Base-by-base conservation (phyloP, 2,888 invertebrate genomes). In the Danaus chrysippus region DNA sequence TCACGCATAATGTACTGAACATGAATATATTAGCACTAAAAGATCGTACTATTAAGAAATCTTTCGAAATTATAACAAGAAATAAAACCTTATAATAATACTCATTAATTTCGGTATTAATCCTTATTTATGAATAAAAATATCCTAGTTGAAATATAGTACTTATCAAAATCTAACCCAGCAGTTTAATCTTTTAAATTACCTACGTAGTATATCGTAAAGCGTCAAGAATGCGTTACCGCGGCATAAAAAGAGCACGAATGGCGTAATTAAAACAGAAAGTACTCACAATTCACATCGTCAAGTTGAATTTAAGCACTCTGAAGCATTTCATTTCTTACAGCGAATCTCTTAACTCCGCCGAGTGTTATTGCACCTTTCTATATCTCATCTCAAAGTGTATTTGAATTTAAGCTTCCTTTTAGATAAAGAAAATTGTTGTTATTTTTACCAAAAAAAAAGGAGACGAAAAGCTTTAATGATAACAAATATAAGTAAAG, bases 291-390 rank as follows among this genome's bases (percentile, higher is more conserved):
- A 52, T 53, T 68, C 65, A 68, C 63, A 68, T 59, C 60, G 60
- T 63, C 74, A 75, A 77, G 75, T 73, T 73, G 77, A 75, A 77
- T 79, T 80, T 76, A 76, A 76, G 74, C 68, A 68, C 66, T 63
- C 68, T 62, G 71, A 68, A 72, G 63, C 71, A 75, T 72, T 76
- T 78, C 75, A 73, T 76, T 73, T 72, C 59, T 67, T 67, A 65
- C 65, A 63, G 59, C 53, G 52, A 54, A 63, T 61, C 57, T 61
- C 63, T 64, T 63, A 63, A 59, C 63, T 61, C 49, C 58, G 56
- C 61, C 60, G 65, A 67, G 68, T 73, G 73, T 76, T 71, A 73
- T 76, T 73, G 67, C 70, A 66, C 71, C 74, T 73, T 74, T 66
- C 67, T 61, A 52, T 57, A 58, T 59, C 54, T 56, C 59, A 59